These are phyloP conservation scores for Theocolax elegans DNA, from an alignment of 1,140 invertebrate genomes.

Conservation along the genomic window DNA sequence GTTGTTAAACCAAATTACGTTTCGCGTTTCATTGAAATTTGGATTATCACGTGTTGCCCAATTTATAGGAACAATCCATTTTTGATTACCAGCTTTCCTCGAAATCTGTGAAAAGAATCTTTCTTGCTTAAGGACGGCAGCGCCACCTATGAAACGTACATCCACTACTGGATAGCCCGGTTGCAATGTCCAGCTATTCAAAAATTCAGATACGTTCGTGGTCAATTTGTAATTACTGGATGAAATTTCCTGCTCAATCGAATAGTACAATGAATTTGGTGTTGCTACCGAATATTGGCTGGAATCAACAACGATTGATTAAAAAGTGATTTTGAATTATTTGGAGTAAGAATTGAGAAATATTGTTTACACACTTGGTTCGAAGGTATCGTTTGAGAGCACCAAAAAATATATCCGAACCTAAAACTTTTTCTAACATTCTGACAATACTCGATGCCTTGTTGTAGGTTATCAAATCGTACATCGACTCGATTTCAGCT, in stretches of 20 bases:
- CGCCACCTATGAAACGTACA: not conserved
- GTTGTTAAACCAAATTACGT: constrained; percentile 77
- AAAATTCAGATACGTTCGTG: constrained; percentile 68
- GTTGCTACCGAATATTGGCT: not conserved
- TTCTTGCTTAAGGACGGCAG: constrained; percentile 60
- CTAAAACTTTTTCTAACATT: constrained; percentile 94
- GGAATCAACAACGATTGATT: not conserved
- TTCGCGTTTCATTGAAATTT: constrained; percentile 75
- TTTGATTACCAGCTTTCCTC: constrained; percentile 52
- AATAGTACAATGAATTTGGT: not conserved
- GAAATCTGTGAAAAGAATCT: constrained; percentile 66
- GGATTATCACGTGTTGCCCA: constrained; percentile 74
- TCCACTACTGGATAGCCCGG: constrained; percentile 85
- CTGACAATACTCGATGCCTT: constrained; percentile 93
- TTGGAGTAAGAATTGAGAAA: too few relatives aligned
- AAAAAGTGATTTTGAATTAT: too few relatives aligned
- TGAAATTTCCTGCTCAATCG: not conserved
- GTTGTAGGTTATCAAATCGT: constrained; percentile 91
- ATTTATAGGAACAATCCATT: constrained; percentile 88
- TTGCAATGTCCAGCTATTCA: constrained; percentile 92
- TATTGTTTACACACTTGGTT: too few relatives aligned
- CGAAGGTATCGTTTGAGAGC: too few relatives aligned
- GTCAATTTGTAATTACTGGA: not conserved
- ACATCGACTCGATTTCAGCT: constrained; percentile 92
- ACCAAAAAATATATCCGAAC: constrained; percentile 78